Conservation (phyloP, 2,888 invertebrate genomes). For the Bombyx huttoni region DNA sequence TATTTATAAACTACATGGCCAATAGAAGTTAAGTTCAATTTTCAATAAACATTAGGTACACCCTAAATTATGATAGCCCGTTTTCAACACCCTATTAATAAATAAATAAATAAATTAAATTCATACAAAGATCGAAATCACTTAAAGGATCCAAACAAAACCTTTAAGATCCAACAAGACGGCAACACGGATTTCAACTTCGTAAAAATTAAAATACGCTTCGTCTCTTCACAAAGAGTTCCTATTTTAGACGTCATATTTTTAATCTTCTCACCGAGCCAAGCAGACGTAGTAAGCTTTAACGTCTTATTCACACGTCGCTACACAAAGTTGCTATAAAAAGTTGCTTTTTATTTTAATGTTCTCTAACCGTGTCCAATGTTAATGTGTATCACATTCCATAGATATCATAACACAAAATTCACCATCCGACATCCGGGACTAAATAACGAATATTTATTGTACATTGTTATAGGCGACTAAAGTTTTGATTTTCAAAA, state of each 20-base stretch:
- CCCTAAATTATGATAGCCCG: too few species aligned
- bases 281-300: conserved; percentile 5
- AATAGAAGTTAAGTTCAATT: too few species aligned
- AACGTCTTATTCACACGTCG: background rate
- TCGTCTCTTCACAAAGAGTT: conserved; percentile 26
- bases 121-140: background rate
- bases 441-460: too few species aligned
- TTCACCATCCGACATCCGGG: too few species aligned
- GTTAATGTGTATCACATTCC: too few species aligned
- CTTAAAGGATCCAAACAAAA: background rate
- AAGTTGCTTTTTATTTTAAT: background rate
- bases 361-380: too few species aligned
- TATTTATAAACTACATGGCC: too few species aligned
- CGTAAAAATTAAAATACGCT: conserved; percentile 8
- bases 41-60: too few species aligned
- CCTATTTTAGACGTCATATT: conserved; percentile 27
- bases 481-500: too few species aligned
- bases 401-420: too few species aligned
- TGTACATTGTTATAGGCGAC: too few species aligned
- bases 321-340: too few species aligned
- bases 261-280: conserved; percentile 40
- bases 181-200: background rate
- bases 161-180: background rate
- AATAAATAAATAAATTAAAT: background rate
- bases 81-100: background rate